A percentile compares a stretch with the other conserved stretches of the same genome.
These are phyloP conservation scores for Falcunculus frontatus DNA, from an alignment of 2,113 vertebrate genomes.

Conservation along the genomic window DNA sequence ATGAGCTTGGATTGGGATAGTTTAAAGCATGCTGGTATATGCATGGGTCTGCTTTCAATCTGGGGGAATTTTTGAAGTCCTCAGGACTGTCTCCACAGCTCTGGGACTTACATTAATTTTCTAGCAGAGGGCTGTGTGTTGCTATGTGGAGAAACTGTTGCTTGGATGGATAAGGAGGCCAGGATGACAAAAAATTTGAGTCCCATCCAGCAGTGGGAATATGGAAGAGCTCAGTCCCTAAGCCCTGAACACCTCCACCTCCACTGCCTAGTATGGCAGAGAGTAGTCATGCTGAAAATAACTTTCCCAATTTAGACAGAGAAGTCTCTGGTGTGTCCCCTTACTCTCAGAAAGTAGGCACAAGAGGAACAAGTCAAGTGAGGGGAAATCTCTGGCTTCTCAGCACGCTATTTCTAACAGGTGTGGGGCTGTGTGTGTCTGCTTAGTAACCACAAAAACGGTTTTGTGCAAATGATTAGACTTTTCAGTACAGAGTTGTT, in stretches of 20 bases:
- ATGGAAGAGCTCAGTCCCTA: background rate
- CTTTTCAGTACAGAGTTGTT: background rate
- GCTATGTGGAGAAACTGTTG: background rate
- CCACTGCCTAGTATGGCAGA: background rate
- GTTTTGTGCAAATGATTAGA: background rate
- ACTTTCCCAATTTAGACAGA: background rate
- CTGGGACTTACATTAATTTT: background rate
- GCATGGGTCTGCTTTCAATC: background rate
- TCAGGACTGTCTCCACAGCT: background rate
- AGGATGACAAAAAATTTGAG: background rate
- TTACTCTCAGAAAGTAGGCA: background rate
- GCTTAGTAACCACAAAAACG: background rate
- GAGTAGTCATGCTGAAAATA: background rate
- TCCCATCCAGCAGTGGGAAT: background rate
- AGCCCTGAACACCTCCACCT: background rate
- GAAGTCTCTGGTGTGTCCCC: background rate
- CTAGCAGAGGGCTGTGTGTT: background rate
- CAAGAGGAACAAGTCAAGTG: background rate
- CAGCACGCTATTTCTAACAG: background rate
- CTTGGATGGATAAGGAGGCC: background rate
- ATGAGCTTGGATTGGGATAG: background rate
- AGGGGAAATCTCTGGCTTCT: background rate
- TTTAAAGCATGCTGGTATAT: background rate
- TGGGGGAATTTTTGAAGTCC: background rate
- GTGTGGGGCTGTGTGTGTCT: background rate